Percentiles rank a stretch among this genome's conserved stretches.
Conservation (phyloP, 2,797 vertebrate species). For the Rhinogobio ventralis region DNA sequence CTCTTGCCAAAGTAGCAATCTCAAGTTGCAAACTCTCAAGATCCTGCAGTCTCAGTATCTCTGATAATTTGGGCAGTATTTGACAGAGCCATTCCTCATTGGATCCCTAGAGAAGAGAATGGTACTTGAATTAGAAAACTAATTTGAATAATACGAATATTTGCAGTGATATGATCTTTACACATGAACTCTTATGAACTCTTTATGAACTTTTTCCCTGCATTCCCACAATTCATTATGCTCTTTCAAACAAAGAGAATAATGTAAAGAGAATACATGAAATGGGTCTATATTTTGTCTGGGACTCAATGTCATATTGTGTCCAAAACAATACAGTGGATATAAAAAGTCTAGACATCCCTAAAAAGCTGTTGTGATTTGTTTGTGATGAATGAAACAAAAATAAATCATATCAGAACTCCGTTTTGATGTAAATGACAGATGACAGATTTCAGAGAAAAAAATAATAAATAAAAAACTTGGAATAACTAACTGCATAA, state of each 20-base stretch:
- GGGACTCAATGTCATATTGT: neutral
- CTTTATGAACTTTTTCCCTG: neutral
- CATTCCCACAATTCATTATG: neutral
- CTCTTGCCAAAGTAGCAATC: constrained; percentile 76
- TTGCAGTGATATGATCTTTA: neutral
- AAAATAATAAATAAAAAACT: neutral
- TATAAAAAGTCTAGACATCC: neutral
- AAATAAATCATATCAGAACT: too few relatives aligned
- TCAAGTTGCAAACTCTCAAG: constrained; percentile 82
- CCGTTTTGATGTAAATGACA: neutral
- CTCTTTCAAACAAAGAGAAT: neutral
- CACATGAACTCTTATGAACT: too few relatives aligned
- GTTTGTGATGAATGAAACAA: neutral
- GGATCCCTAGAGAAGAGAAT: constrained; percentile 75
- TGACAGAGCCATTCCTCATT: constrained; percentile 72
- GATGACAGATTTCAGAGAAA: neutral
- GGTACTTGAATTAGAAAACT: neutral
- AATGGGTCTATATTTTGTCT: neutral
- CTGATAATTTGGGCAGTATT: constrained; percentile 78
- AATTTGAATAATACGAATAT: neutral
- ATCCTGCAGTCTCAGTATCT: constrained; percentile 84
- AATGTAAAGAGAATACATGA: neutral
- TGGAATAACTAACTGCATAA: neutral
- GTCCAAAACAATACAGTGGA: neutral
- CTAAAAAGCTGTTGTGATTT: neutral